A percentile compares a stretch with the other conserved stretches of the same genome.
Conservation (phyloP, 1,140 invertebrate genomes). For the Carposina sasakii region DNA sequence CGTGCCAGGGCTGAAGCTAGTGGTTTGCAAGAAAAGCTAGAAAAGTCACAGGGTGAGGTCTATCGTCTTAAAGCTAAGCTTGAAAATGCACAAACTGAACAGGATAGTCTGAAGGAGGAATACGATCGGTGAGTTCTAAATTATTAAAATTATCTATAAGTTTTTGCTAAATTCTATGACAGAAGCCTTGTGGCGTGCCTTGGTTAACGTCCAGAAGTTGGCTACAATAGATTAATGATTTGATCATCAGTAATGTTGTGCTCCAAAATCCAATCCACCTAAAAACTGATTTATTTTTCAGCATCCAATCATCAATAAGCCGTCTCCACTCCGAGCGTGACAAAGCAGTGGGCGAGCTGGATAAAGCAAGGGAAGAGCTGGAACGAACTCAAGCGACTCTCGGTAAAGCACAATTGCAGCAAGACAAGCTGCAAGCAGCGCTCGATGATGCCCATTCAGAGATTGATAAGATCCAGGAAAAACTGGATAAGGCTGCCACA, state of each 20-base stretch:
- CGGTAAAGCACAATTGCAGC: constrained; percentile 90
- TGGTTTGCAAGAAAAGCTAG: constrained; percentile 91
- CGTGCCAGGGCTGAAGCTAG: constrained; percentile 86
- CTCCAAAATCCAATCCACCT: neutral
- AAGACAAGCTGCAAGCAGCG: constrained; percentile 90
- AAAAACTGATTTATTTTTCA: constrained; percentile 14
- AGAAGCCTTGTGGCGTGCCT: too few relatives aligned
- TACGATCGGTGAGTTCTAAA: constrained; percentile 81
- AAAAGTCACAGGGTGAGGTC: constrained; percentile 95
- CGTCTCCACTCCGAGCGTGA: constrained; percentile 91
- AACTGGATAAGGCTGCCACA: constrained; percentile 83
- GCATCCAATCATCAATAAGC: constrained; percentile 80
- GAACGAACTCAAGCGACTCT: constrained; percentile 91
- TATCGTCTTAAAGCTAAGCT: constrained; percentile 93
- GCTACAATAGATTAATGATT: neutral
- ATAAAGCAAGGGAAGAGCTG: constrained; percentile 92
- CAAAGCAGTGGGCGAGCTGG: constrained; percentile 86
- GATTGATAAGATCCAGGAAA: constrained; percentile 91
- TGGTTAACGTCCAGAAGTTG: too few relatives aligned
- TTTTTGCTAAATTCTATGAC: too few relatives aligned
- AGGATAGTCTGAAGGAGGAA: constrained; percentile 92
- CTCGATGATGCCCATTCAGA: constrained; percentile 93
- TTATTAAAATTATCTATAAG: too few relatives aligned
- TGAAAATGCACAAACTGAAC: constrained; percentile 95
- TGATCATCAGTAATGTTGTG: neutral